Conservation (phyloP, 2,113 vertebrate genomes). For the Poicephalus gulielmi region DNA sequence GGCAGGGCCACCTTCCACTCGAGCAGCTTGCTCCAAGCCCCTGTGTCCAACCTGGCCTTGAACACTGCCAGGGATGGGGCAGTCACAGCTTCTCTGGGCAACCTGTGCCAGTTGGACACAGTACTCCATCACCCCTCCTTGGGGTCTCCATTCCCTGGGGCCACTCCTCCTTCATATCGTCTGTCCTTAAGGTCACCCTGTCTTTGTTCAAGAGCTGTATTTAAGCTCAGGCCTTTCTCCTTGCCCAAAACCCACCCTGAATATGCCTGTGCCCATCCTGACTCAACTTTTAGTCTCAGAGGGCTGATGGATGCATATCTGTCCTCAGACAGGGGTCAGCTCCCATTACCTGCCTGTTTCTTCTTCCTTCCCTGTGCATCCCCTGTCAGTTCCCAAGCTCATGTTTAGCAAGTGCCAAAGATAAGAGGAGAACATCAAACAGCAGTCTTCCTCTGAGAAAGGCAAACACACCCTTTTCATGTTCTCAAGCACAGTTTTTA, state of each 20-base stretch:
- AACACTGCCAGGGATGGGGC: background rate
- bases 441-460: constrained; percentile 3
- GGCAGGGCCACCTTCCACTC: background rate
- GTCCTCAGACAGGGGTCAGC: accelerated
- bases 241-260: background rate
- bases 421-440: constrained; percentile 27
- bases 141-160: background rate
- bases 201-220: background rate
- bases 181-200: background rate
- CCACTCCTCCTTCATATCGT: background rate
- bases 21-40: background rate
- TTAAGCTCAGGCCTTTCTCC: background rate
- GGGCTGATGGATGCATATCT: background rate
- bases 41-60: no score
- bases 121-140: background rate
- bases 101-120: background rate
- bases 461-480: background rate
- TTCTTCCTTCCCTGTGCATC: background rate
- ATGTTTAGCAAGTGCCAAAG: background rate
- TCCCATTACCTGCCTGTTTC: accelerated
- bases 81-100: background rate
- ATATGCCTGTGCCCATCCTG: background rate
- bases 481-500: background rate
- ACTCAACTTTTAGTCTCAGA: background rate
- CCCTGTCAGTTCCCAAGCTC: background rate